These are phyloP conservation scores for Scelioninae gen. 1 DNA, from an alignment of 2,888 invertebrate genomes.

Conservation along the genomic window DNA sequence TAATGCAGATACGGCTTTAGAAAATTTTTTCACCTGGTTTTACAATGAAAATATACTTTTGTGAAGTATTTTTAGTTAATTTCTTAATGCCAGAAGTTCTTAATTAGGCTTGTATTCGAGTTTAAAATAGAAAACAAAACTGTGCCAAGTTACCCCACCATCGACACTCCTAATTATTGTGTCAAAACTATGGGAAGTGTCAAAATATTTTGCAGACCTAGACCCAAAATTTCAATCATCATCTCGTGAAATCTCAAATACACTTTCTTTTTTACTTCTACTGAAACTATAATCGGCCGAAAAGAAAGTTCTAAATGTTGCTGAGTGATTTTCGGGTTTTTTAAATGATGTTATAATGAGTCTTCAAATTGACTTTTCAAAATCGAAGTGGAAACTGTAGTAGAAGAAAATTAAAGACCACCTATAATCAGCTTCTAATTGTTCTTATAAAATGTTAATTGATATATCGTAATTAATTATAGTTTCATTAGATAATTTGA, in stretches of 20 bases:
- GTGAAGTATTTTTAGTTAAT: too few species aligned
- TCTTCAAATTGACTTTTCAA: slow-evolving; percentile 1
- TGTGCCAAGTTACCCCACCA: background rate
- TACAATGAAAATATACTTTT: too few species aligned
- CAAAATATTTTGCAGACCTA: slow-evolving; percentile 35
- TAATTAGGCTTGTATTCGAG: background rate
- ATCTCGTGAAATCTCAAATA: background rate
- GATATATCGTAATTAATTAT: background rate
- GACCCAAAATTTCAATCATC: slow-evolving; percentile 8
- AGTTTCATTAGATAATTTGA: background rate
- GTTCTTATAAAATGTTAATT: background rate
- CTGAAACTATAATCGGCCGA: background rate
- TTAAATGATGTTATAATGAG: slow-evolving; percentile 6
- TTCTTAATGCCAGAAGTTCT: too few species aligned
- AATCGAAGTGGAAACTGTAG: too few species aligned
- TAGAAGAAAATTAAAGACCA: too few species aligned
- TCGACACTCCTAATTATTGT: background rate
- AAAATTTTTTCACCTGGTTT: too few species aligned
- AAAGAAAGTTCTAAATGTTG: slow-evolving; percentile 18
- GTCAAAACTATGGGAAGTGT: slow-evolving; percentile 18
- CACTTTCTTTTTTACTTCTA: slow-evolving; percentile 6
- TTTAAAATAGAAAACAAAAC: background rate
- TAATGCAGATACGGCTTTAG: too few species aligned
- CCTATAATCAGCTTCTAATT: background rate
- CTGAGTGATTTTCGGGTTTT: slow-evolving; percentile 21